Conservation (phyloP, 2,113 vertebrate species). For the Dasyprocta punctata region DNA sequence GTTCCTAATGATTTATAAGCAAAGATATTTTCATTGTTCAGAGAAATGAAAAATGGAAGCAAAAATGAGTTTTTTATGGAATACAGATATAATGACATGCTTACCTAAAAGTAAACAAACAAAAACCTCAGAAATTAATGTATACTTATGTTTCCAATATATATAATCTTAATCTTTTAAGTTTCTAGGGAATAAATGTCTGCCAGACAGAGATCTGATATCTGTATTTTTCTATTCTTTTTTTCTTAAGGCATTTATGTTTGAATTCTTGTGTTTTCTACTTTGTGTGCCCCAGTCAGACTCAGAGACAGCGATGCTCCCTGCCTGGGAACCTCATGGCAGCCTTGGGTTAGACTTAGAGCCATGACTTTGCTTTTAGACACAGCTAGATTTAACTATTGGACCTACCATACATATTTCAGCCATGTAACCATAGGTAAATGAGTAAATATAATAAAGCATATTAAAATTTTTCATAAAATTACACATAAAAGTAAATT, state of each 20-base stretch:
- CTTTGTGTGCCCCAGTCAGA: neutral
- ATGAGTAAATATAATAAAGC: neutral
- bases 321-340: neutral
- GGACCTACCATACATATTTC: neutral
- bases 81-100: neutral
- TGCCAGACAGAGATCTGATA: neutral
- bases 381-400: neutral
- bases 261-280: neutral
- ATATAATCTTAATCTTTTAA: neutral
- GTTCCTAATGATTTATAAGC: neutral
- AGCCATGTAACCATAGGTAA: neutral
- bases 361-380: neutral
- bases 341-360: neutral
- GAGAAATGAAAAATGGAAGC: neutral
- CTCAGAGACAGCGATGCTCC: neutral
- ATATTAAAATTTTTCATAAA: neutral
- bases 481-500: neutral
- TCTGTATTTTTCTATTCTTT: neutral
- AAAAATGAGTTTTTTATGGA: neutral
- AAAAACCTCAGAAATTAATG: neutral
- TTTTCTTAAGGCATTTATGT: neutral
- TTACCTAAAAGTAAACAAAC: neutral
- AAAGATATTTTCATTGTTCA: neutral
- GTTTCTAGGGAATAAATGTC: slow-evolving; percentile 17
- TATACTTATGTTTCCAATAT: neutral